Conservation (phyloP, 2,797 vertebrate genomes). For the Phoxinus dragarum region DNA sequence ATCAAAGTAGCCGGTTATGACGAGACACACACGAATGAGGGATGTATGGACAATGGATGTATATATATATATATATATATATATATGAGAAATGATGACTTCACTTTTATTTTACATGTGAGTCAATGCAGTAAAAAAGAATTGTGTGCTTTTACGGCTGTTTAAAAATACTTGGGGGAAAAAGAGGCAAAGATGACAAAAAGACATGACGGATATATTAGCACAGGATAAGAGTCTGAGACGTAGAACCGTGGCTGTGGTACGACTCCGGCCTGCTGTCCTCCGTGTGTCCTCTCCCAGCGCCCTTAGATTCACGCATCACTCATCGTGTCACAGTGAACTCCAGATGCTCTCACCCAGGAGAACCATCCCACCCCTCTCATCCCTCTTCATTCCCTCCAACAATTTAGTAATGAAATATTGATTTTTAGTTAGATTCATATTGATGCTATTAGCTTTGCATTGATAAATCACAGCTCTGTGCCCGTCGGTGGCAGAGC, state of each 20-base stretch:
- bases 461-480: slow-evolving; percentile 96
- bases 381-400: slow-evolving; percentile 99
- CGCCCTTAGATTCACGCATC: slow-evolving; percentile 84
- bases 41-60: too few species aligned
- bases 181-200: neutral
- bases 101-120: neutral
- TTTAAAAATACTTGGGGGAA: slow-evolving; percentile 2
- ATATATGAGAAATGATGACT: neutral
- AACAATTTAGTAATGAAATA: slow-evolving; percentile 99
- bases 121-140: neutral
- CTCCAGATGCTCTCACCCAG: slow-evolving; percentile 97
- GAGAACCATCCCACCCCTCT: slow-evolving; percentile 86
- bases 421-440: slow-evolving; percentile 99
- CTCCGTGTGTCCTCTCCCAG: slow-evolving; percentile 88
- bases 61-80: too few species aligned
- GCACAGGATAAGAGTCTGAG: slow-evolving; percentile 4
- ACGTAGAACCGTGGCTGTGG: slow-evolving; percentile 10
- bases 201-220: neutral
- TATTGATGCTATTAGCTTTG: slow-evolving; percentile 99
- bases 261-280: slow-evolving; percentile 82
- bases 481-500: slow-evolving; percentile 70
- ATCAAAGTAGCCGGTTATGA: too few species aligned
- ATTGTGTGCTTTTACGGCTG: neutral
- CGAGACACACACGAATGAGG: too few species aligned
- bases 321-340: slow-evolving; percentile 95